Conservation (phyloP, 2,113 vertebrate genomes). For the Uria lomvia region DNA sequence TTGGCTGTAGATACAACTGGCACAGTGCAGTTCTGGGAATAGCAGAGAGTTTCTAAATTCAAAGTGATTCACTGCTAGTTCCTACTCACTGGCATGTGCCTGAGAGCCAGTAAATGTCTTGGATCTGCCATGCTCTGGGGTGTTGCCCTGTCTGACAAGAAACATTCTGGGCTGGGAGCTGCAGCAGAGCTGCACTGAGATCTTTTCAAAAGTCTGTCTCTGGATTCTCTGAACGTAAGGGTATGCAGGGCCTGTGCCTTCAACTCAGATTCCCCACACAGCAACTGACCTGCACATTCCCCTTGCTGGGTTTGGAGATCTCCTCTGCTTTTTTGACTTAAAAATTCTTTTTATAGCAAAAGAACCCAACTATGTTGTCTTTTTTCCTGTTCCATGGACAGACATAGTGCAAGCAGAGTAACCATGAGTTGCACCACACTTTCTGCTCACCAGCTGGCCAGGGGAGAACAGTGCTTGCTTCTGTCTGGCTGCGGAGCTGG, state of each 20-base stretch:
- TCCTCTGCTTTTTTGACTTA: not conserved
- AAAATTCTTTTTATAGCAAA: not conserved
- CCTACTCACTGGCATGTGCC: not conserved
- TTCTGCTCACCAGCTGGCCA: constrained; percentile 49
- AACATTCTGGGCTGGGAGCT: not conserved
- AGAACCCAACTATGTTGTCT: not conserved
- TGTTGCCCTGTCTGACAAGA: not conserved
- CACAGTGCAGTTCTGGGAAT: not conserved
- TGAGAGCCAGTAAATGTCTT: not conserved
- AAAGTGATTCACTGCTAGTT: not conserved
- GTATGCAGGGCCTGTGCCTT: not conserved
- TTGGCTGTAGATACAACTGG: not conserved
- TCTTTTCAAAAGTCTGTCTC: not conserved
- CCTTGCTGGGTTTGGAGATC: not conserved
- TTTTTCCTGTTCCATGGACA: not conserved
- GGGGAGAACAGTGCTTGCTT: constrained; percentile 57
- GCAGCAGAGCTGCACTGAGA: not conserved
- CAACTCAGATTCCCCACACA: not conserved
- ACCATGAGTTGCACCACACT: constrained; percentile 9
- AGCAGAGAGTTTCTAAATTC: not conserved
- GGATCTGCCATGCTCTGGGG: not conserved
- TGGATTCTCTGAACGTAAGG: not conserved
- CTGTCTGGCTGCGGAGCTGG: constrained; percentile 32
- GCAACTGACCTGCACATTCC: not conserved
- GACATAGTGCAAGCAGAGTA: not conserved